These are phyloP conservation scores for Noturus placidus DNA, from an alignment of 2,113 vertebrate genomes.

Conservation along the genomic window DNA sequence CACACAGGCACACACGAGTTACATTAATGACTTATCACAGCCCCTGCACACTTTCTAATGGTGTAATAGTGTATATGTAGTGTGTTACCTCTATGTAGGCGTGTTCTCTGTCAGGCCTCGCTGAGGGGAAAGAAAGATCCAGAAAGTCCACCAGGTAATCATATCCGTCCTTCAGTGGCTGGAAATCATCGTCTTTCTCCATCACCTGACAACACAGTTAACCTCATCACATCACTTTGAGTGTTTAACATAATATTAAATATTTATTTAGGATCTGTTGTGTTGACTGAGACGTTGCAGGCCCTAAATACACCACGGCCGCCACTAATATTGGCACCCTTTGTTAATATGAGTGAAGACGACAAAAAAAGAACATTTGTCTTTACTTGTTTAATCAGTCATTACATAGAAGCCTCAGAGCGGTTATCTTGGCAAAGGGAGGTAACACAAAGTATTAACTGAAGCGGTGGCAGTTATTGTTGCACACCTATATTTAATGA, in stretches of 20 bases:
- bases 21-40: not conserved
- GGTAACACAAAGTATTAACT: too few species aligned
- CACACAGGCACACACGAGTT: too few species aligned
- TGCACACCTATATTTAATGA: too few species aligned
- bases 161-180: constrained; percentile 58
- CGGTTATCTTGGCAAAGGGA: too few species aligned
- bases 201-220: constrained; percentile 65
- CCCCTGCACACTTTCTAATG: not conserved
- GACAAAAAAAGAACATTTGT: too few species aligned
- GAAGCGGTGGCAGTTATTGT: too few species aligned
- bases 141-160: constrained; percentile 77
- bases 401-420: too few species aligned
- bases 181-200: constrained; percentile 77
- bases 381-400: too few species aligned
- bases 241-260: not conserved
- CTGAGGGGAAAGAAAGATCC: constrained; percentile 72
- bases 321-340: too few species aligned
- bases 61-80: not conserved
- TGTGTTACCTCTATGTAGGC: constrained; percentile 66
- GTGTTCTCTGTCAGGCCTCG: constrained; percentile 70
- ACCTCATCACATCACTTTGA: not conserved
- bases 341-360: too few species aligned
- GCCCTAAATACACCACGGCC: too few species aligned
- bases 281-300: not conserved
- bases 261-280: not conserved